Percentiles rank a stretch among this genome's conserved stretches.
These are phyloP conservation scores for Selene dorsalis DNA, from an alignment of 2,797 vertebrate genomes.

Conservation along the genomic window DNA sequence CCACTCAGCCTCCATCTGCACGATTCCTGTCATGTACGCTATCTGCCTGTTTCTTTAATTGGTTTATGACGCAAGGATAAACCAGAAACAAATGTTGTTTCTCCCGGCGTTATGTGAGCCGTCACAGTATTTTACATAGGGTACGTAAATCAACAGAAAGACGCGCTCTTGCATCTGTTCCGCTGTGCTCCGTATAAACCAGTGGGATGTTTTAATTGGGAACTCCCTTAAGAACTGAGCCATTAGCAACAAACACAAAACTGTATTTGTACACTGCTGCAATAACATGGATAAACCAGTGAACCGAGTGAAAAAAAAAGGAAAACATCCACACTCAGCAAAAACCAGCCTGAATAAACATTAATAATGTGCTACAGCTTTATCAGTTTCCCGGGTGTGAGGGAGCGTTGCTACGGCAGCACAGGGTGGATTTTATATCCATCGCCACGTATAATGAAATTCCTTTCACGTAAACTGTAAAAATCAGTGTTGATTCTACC, in stretches of 20 bases:
- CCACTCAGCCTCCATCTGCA: conserved; percentile 8
- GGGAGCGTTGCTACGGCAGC: conserved; percentile 7
- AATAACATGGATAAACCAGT: conserved; percentile 37
- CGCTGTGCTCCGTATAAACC: neutral
- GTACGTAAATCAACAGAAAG: conserved; percentile 37
- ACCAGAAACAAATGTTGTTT: neutral
- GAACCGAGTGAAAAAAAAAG: conserved; percentile 33
- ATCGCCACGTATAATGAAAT: neutral
- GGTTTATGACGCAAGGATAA: neutral
- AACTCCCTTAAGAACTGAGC: conserved; percentile 36
- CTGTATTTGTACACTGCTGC: conserved; percentile 26
- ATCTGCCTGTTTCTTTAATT: neutral
- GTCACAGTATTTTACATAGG: neutral
- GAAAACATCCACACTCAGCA: conserved; percentile 48
- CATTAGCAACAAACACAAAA: conserved; percentile 38
- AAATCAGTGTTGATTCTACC: neutral
- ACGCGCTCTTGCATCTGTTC: conserved; percentile 27
- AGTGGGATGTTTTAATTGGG: conserved; percentile 35
- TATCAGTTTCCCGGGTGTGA: conserved; percentile 19
- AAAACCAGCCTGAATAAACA: conserved; percentile 35
- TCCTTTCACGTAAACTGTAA: neutral
- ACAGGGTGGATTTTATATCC: conserved; percentile 3
- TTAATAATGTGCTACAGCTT: conserved; percentile 37
- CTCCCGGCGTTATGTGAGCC: neutral
- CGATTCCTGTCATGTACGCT: neutral